A percentile compares a stretch with the other conserved stretches of the same genome.
Conservation (phyloP, 2,113 vertebrate species). For the Antechinus stuartii region DNA sequence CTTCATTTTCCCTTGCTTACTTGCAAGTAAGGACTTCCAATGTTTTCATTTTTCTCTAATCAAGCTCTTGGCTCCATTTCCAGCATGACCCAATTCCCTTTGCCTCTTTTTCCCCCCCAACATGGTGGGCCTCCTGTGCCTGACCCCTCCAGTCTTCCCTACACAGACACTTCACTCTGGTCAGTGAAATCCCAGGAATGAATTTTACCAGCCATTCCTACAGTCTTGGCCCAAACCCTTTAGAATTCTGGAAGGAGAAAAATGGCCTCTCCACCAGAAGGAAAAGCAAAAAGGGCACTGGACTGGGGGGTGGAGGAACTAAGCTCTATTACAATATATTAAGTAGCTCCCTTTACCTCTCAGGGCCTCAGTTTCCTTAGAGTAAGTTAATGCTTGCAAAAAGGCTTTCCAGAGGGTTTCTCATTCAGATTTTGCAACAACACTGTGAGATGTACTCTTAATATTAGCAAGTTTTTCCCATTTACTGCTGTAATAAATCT, state of each 20-base stretch:
- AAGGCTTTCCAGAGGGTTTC: not conserved
- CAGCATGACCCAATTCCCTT: constrained; percentile 52
- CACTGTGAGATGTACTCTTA: not conserved
- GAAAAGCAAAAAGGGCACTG: not conserved
- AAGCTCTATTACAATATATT: not conserved
- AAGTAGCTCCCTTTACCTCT: not conserved
- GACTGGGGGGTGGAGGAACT: not conserved
- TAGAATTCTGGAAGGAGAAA: constrained; percentile 2
- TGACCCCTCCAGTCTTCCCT: constrained; percentile 52
- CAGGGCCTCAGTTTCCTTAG: not conserved
- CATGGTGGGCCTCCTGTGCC: constrained; percentile 44
- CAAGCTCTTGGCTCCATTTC: constrained; percentile 53
- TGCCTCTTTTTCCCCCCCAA: constrained; percentile 18
- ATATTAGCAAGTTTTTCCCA: not conserved
- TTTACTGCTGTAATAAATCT: not conserved
- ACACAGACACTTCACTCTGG: not conserved
- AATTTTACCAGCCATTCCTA: constrained; percentile 3
- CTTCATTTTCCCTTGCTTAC: constrained; percentile 33
- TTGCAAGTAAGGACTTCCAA: constrained; percentile 45
- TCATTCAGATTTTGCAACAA: not conserved
- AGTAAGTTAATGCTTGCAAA: not conserved
- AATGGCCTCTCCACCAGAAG: not conserved
- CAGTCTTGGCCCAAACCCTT: constrained; percentile 13
- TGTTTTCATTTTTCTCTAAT: constrained; percentile 13
- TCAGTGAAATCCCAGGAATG: constrained; percentile 42